Percentiles rank a stretch among this genome's conserved stretches.
phyloP scores from a whole-genome alignment of 64 coral and sea anemone species.

The Cladopsammia gracilis region DNA sequence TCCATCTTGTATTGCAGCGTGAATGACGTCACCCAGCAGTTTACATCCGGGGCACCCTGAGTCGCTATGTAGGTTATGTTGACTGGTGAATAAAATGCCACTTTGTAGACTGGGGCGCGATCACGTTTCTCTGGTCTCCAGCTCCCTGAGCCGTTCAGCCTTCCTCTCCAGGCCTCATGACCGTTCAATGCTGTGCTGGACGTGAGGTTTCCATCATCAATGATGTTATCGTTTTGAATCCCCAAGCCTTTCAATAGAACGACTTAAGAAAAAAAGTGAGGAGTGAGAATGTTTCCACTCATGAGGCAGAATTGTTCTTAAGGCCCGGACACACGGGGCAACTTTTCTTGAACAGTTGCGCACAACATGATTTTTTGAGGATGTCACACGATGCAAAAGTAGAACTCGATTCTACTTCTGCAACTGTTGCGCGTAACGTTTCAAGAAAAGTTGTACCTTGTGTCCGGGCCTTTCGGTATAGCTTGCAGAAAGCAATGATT shows the following conservation, averaged over 20 bases:
- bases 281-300: background rate
- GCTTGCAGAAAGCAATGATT: too few species aligned
- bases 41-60: background rate
- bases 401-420: too few species aligned
- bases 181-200: background rate
- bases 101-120: background rate
- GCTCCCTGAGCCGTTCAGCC: background rate
- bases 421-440: too few species aligned
- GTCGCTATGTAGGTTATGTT: constrained; percentile 34
- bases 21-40: constrained; percentile 31
- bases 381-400: too few species aligned
- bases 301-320: too few species aligned
- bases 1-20: background rate
- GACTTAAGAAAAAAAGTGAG: background rate
- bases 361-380: too few species aligned
- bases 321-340: too few species aligned
- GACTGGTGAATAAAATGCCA: background rate
- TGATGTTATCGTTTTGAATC: constrained; percentile 11
- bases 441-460: too few species aligned
- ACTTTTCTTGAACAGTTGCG: too few species aligned
- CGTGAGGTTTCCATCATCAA: background rate
- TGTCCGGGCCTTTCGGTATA: too few species aligned
- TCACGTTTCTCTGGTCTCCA: constrained; percentile 15
- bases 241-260: background rate
- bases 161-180: constrained; percentile 21